Conservation (phyloP, 35 echinoderm and acorn worm genomes). For the Ophiothrix spiculata region DNA sequence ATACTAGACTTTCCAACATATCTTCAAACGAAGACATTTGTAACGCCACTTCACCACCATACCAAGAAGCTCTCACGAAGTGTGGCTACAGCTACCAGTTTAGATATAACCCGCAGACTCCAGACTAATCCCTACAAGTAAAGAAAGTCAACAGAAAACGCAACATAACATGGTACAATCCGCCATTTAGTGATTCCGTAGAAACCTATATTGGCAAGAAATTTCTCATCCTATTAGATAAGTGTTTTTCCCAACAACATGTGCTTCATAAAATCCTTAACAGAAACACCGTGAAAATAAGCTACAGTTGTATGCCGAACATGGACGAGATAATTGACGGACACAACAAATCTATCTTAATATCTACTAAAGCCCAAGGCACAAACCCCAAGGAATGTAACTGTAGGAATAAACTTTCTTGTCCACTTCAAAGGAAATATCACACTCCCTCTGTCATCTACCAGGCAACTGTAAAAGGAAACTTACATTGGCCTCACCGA, state of each 20-base stretch:
- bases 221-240: slow-evolving; percentile 33
- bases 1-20: no score
- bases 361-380: no score
- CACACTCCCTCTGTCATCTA: no score
- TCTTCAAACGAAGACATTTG: no score
- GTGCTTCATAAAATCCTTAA: slow-evolving; percentile 17
- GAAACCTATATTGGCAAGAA: slow-evolving; percentile 30
- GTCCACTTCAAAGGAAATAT: no score
- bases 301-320: slow-evolving; percentile 30
- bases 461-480: no score
- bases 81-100: neutral
- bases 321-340: no score
- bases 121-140: neutral
- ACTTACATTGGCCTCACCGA: no score
- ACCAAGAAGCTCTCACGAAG: slow-evolving; percentile 8
- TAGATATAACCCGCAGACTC: neutral
- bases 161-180: slow-evolving; percentile 51
- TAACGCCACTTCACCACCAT: neutral
- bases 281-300: slow-evolving; percentile 12
- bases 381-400: no score
- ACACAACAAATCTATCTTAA: no score
- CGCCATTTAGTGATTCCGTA: slow-evolving; percentile 24
- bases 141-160: neutral
- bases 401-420: no score
- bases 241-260: slow-evolving; percentile 9